These are phyloP conservation scores for Papilio polytes DNA, from an alignment of 1,140 invertebrate genomes.

Conservation along the genomic window DNA sequence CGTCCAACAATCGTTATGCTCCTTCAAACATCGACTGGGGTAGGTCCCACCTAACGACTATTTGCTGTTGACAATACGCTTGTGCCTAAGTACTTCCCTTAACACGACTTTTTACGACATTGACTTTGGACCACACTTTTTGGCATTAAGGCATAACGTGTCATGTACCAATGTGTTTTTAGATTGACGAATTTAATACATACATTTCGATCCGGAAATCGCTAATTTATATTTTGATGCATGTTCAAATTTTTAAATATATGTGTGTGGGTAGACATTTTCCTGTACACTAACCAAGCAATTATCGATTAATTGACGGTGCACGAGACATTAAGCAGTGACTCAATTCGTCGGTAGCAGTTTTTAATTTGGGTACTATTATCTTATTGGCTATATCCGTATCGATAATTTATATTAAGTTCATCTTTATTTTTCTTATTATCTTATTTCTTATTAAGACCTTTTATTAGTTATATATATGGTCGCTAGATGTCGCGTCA, in stretches of 20 bases:
- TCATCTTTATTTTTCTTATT: neutral
- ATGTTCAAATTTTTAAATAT: no score
- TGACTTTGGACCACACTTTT: slow-evolving; percentile 16
- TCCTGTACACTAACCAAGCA: neutral
- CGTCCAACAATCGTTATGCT: slow-evolving; percentile 62
- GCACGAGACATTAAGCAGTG: neutral
- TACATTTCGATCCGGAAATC: neutral
- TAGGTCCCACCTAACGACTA: slow-evolving; percentile 53
- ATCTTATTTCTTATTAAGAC: no score
- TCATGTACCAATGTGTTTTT: neutral
- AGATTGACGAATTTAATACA: neutral
- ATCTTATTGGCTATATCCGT: neutral
- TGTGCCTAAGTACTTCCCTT: neutral
- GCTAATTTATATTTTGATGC: no score
- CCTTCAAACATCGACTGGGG: slow-evolving; percentile 56
- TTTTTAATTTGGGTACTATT: neutral
- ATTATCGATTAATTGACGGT: neutral
- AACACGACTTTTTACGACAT: slow-evolving; percentile 12
- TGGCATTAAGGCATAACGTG: neutral
- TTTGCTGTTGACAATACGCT: slow-evolving; percentile 47
- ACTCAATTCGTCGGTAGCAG: neutral
- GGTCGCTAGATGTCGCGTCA: neutral
- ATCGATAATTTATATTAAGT: neutral
- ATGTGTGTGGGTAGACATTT: slow-evolving; percentile 1
- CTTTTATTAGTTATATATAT: neutral